Conservation (phyloP, 2,113 vertebrate genomes). For the Petrocephalus zakoni region DNA sequence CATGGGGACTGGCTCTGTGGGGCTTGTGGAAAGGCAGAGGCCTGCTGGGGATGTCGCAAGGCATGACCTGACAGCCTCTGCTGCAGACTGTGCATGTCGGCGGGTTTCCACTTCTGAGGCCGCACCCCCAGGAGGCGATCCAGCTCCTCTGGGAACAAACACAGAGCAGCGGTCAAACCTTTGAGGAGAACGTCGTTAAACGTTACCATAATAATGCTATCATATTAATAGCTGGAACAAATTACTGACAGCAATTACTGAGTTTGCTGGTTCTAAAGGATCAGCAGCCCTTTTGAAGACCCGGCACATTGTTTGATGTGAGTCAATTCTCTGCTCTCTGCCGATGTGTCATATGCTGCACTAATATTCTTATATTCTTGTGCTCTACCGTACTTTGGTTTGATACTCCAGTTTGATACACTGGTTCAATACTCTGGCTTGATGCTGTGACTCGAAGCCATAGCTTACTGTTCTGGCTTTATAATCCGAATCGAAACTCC, state of each 20-base stretch:
- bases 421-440: background rate
- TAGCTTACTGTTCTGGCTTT: no score
- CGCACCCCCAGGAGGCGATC: slow-evolving; percentile 80
- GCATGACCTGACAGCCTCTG: slow-evolving; percentile 32
- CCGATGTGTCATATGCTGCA: background rate
- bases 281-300: background rate
- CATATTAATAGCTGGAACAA: background rate
- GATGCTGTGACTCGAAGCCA: background rate
- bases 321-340: background rate
- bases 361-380: background rate
- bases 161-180: background rate
- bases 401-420: background rate
- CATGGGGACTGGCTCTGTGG: slow-evolving; percentile 37
- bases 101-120: slow-evolving; percentile 63
- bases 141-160: slow-evolving; percentile 70
- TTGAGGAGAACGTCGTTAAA: background rate
- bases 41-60: slow-evolving; percentile 28
- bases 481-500: background rate
- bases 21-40: slow-evolving; percentile 38
- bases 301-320: background rate
- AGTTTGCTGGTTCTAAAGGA: background rate
- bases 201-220: background rate
- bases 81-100: slow-evolving; percentile 43
- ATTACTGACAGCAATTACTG: background rate
- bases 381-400: background rate